phyloP scores from a whole-genome alignment of 2,888 invertebrate species.

The Caenorhabditis sulstoni region DNA sequence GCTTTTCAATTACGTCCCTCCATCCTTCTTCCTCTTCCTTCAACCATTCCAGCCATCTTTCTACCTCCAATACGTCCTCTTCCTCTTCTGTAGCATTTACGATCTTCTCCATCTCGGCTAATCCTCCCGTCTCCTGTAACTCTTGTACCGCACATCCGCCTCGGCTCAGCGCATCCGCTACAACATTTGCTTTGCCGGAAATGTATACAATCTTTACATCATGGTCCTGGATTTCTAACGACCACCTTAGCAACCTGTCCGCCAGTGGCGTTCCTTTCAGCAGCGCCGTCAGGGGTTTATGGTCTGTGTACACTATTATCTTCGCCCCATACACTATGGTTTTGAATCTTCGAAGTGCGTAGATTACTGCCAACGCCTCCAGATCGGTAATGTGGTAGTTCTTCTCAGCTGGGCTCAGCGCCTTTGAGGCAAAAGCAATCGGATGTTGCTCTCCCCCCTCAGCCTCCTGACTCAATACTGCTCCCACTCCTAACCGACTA shows the following conservation, averaged over 20 bases:
- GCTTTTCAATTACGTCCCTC: neutral
- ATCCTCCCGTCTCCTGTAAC: too few species aligned
- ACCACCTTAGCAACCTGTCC: slow-evolving; percentile 21
- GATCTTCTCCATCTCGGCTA: too few species aligned
- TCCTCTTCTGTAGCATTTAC: neutral
- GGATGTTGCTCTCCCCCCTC: too few species aligned
- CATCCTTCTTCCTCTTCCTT: slow-evolving; percentile 18
- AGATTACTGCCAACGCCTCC: slow-evolving; percentile 27
- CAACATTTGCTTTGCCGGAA: too few species aligned
- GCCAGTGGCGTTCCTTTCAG: slow-evolving; percentile 8
- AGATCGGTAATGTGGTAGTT: slow-evolving; percentile 20
- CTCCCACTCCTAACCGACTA: slow-evolving; percentile 50
- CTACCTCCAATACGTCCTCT: neutral
- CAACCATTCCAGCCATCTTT: neutral
- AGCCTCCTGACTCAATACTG: too few species aligned
- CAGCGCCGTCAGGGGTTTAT: slow-evolving; percentile 11
- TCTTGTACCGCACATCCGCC: too few species aligned
- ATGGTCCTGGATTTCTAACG: slow-evolving; percentile 24
- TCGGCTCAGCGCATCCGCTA: too few species aligned
- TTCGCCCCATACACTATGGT: slow-evolving; percentile 8
- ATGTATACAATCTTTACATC: too few species aligned
- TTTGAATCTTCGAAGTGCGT: slow-evolving; percentile 22
- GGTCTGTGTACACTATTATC: slow-evolving; percentile 15
- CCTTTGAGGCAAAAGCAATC: slow-evolving; percentile 58
- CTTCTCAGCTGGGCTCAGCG: slow-evolving; percentile 48